Conservation (phyloP, 2,797 vertebrate genomes). For the Crotalus adamanteus region DNA sequence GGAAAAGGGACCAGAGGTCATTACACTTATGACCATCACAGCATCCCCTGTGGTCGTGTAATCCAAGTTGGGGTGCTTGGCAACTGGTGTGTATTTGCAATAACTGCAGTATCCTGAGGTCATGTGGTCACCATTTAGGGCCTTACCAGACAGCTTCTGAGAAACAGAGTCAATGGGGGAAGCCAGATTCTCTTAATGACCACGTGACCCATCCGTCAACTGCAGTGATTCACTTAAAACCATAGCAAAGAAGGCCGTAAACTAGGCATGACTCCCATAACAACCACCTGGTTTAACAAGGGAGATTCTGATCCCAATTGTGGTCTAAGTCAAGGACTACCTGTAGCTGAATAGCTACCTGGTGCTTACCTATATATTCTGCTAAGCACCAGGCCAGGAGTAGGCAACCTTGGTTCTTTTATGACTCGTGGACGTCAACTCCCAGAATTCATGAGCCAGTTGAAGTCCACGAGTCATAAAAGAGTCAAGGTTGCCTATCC, state of each 20-base stretch:
- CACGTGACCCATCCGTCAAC: not conserved
- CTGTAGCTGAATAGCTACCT: not conserved
- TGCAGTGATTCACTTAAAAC: not conserved
- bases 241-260: not conserved
- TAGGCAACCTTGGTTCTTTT: no score
- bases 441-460: no score
- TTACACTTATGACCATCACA: not conserved
- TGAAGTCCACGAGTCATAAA: no score
- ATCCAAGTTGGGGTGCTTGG: not conserved
- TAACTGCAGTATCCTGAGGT: not conserved
- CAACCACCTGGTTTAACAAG: not conserved
- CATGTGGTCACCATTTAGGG: not conserved
- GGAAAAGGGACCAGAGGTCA: not conserved
- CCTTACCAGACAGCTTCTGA: not conserved
- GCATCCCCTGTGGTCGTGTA: not conserved
- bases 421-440: no score
- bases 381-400: conserved; percentile 21
- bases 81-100: not conserved
- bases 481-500: no score
- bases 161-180: no score
- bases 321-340: not conserved
- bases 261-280: not conserved
- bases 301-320: not conserved
- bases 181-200: not conserved
- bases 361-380: conserved; percentile 28